Evolutionary conservation across 2,113 vertebrate species (phyloP).

Genomic region (Lepus timidus): DNA sequence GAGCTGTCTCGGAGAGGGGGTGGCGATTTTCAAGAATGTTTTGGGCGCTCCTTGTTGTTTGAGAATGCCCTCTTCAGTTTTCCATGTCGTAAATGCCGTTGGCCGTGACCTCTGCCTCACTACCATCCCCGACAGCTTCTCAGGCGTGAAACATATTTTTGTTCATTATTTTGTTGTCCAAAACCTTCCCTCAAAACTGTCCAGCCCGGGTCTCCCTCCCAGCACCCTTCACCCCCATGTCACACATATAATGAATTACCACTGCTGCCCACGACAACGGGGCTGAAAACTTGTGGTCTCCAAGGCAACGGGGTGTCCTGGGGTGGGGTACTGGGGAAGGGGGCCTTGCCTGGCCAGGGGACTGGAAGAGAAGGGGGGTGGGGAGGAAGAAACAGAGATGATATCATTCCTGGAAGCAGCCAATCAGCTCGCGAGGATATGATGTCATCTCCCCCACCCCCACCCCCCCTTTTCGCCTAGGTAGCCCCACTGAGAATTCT

Average conservation of each 20-base stretch:
- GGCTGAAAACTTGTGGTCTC: conserved; percentile 86
- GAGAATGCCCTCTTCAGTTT: conserved; percentile 33
- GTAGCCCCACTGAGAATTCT: conserved; percentile 92
- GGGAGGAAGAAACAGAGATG: conserved; percentile 83
- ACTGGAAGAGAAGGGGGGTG: conserved; percentile 71
- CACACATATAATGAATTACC: conserved; percentile 87
- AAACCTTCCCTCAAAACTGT: conserved; percentile 61
- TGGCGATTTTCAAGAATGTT: conserved; percentile 54
- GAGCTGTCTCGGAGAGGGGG: conserved; percentile 44
- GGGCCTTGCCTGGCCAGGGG: conserved; percentile 71
- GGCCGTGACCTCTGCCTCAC: conserved; percentile 59
- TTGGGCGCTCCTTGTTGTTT: conserved; percentile 51
- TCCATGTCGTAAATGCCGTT: conserved; percentile 7
- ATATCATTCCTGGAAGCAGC: conserved; percentile 90
- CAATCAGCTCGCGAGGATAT: conserved; percentile 91
- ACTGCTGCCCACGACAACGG: conserved; percentile 88
- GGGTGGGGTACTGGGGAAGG: conserved; percentile 73
- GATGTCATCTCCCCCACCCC: conserved; percentile 90
- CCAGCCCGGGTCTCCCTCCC: conserved; percentile 69
- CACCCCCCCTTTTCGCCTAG: conserved; percentile 86
- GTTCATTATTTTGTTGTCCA: conserved; percentile 63
- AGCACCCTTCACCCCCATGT: conserved; percentile 69
- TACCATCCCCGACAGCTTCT: conserved; percentile 67
- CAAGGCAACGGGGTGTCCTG: conserved; percentile 92
- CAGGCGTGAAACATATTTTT: conserved; percentile 78